Base-by-base conservation (phyloP, 2,888 invertebrate species). In the Axea sp. region DNA sequence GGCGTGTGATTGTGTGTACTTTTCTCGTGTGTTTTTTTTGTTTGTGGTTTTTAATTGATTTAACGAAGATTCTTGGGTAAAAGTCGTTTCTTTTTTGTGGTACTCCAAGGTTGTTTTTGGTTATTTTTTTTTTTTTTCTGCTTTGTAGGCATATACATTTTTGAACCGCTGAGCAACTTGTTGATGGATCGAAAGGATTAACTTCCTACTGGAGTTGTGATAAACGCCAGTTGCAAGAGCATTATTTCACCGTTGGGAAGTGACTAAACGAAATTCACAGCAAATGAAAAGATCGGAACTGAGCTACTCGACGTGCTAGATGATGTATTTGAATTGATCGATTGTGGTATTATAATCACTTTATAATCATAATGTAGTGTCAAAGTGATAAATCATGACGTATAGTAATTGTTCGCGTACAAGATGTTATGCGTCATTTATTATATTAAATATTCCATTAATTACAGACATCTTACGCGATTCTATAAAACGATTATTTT, bases 401-500 rank as follows among this genome's bases (percentile, higher is more conserved):
- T 12, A 15, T 53, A 53, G 53, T 65, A 31, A 64, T 33, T 43
- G 28, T 11, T 41, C 62, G 49, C 24, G 39, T 33, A 41, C 41
- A 51, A 22, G 12, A 22, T 51, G 41, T 62, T 51, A 41, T 9
- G 37, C 62, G 49, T 62, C 49, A 51, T 62, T 62, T 62, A 49
- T 39, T 35, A 60, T 9, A 45, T n/a, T 37, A 26, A 60, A 39
- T 49, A 30, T 22, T 39, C 8, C 49, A 5, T 60, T 49, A 49
- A 60, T 60, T 49, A 24, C 15, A 22, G n/a, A n/a, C n/a, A n/a
- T n/a, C n/a, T n/a, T n/a, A n/a, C n/a, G n/a, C n/a, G n/a, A n/a
- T n/a, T n/a, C n/a, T n/a, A n/a, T n/a, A n/a, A n/a, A n/a, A n/a
- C n/a, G n/a, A n/a, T n/a, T n/a, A n/a, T n/a, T n/a, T n/a, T n/a